phyloP scores from a whole-genome alignment of 35 echinoderm and acorn worm species.

The Apostichopus japonicus region DNA sequence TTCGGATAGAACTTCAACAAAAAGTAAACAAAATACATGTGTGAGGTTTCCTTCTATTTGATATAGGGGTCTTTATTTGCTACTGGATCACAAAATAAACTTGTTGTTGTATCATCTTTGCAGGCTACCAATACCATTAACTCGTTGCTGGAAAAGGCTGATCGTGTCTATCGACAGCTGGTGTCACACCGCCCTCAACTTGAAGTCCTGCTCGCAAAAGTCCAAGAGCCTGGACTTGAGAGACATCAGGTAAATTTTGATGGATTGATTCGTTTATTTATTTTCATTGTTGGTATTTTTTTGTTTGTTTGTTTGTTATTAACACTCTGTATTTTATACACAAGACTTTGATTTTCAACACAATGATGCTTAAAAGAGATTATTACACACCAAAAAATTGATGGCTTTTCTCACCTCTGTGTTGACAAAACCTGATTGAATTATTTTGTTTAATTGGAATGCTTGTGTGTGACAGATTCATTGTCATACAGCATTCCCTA shows the following conservation, averaged over 20 bases:
- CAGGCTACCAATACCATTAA: slow-evolving; percentile 92
- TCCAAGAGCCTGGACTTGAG: slow-evolving; percentile 90
- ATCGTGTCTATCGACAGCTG: slow-evolving; percentile 96
- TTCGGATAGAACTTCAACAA: no score
- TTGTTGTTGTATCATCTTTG: neutral
- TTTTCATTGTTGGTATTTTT: neutral
- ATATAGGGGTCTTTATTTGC: no score
- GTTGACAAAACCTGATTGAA: no score
- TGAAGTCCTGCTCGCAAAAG: slow-evolving; percentile 87
- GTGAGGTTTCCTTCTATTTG: no score
- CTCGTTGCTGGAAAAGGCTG: slow-evolving; percentile 91
- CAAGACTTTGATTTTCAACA: neutral
- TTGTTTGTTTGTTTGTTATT: neutral
- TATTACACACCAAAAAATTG: no score
- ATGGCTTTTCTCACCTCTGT: no score
- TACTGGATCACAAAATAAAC: no score
- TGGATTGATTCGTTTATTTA: neutral
- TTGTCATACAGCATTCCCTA: neutral
- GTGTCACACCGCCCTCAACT: slow-evolving; percentile 90
- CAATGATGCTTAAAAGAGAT: no score
- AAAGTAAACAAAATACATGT: no score
- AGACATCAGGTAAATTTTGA: slow-evolving; percentile 64
- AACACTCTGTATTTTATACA: neutral
- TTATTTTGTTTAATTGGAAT: no score
- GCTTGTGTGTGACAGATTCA: neutral